Base-by-base conservation (phyloP, 2,113 vertebrate genomes). In the Grammomys dolichurus region DNA sequence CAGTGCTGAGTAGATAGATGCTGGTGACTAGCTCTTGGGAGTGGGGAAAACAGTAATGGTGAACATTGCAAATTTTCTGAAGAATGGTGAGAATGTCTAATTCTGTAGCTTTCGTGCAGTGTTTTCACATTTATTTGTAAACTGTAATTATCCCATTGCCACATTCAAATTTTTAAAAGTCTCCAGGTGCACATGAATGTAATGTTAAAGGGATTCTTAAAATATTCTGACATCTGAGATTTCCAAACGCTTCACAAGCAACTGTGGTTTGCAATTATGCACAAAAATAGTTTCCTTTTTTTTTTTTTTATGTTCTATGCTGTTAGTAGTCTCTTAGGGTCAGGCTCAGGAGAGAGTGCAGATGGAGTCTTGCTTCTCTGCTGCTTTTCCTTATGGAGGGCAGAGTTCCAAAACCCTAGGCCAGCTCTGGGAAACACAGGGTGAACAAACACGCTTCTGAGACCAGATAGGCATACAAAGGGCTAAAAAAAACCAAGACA, bases 61-160 rank as follows among this genome's bases (percentile, higher is more conserved):
- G 72, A 46, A 16, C 40, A 40, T 26, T 12, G n/a, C 43, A 58
- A 56, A 31, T n/a, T 33, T 69, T 75, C 89, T 82, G 40, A 67
- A 80, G 63, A 46, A 75, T 75, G 33, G 43, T 36, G 48, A 88
- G 80, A 80, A 80, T 4, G 85, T 36, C 72, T 94, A 17, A 70
- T 95, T 88, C 93, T 56, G 28, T 63, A 75, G 78, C 56, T 67
- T 84, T 77, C 54, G 65, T 5, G 0, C 48, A 28, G 24, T 33
- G 10, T 90, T 93, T 96, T 88, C 72, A 17, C 31, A 85, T 84
- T 69, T 95, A 76, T 93, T 96, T 97, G 77, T 77, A 96, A 95
- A 95, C 72, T 82, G 5, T 76, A 67, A 88, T 92, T 76, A 93
- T 90, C 46, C n/a, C 28, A n/a, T 87, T 94, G 94, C 95, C 81